Base-by-base conservation (phyloP, 2,113 vertebrate genomes). In the Seriola quinqueradiata region DNA sequence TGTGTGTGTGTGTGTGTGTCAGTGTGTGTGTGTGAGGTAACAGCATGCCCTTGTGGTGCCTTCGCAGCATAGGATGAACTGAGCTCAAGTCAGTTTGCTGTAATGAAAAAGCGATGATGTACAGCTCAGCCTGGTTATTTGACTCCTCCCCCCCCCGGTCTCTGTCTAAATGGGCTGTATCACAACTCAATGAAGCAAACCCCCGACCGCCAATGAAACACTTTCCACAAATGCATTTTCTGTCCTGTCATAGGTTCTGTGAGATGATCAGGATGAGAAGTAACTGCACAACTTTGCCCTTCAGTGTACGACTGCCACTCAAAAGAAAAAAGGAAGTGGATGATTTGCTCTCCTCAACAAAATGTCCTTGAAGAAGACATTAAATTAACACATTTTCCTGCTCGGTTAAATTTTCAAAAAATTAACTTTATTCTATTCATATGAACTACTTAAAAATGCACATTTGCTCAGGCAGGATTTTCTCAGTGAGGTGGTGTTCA, bases 31-130 rank as follows among this genome's bases (percentile, higher is more conserved):
- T 61, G 17, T 55, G 76, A 65, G 67, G 65, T 68, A 77, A 19
- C 74, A 84, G 69, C 67, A 66, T 86, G 86, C 77, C 87, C 79
- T 86, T 88, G 81, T 21, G 66, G 57, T 82, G 70, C 71, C 87
- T 83, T 83, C n/a, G n/a, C 81, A 55, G 65, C 80, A n/a, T 36
- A 34, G 77, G 64, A 73, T 75, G 55, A 60, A 23, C 71, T 57
- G 65, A 59, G 44, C 66, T 40, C 64, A 44, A 61, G 77, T 85
- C 64, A 77, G 55, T 77, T 60, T 11, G 44, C 75, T 50, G 17
- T 83, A 86, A 93, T 93, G 91, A 91, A 81, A 81, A 81, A 34
- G 86, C 16, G 82, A 70, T 87, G 89, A 94, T 82, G 59, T 89
- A 81, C 78, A 40, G 64, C 85, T 84, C 71, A 81, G 85, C 34